Percentiles rank a stretch among this genome's conserved stretches.
phyloP scores from a whole-genome alignment of 2,888 invertebrate species.

The Harpagoxenus sublaevis region DNA sequence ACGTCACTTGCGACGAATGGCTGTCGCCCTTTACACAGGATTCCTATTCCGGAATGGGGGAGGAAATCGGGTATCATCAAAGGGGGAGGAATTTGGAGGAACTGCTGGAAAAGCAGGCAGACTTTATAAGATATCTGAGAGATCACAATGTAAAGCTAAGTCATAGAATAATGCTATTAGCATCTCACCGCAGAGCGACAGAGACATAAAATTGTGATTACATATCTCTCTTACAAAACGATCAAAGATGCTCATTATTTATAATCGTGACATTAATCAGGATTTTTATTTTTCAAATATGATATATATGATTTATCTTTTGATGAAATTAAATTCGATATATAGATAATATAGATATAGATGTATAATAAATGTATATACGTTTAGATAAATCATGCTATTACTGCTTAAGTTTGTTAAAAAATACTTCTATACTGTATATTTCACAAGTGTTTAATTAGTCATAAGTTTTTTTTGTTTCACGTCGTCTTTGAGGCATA shows the following conservation, averaged over 20 bases:
- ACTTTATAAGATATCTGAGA: constrained; percentile 90
- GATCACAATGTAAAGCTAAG: constrained; percentile 90
- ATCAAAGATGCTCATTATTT: neutral
- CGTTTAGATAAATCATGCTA: neutral
- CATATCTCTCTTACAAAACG: neutral
- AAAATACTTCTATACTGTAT: neutral
- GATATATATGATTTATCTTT: neutral
- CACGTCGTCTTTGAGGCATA: neutral
- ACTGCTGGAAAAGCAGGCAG: constrained; percentile 91
- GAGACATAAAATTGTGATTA: constrained; percentile 16
- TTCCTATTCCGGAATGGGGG: constrained; percentile 86
- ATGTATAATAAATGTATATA: neutral
- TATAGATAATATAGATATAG: neutral
- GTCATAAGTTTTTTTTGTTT: neutral
- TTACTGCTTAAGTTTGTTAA: neutral
- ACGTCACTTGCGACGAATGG: constrained; percentile 90
- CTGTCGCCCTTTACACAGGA: constrained; percentile 87
- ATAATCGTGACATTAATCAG: neutral
- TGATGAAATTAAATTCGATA: neutral
- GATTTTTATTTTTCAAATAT: neutral
- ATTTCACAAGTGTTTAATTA: neutral
- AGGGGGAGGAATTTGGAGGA: constrained; percentile 85
- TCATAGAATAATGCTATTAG: constrained; percentile 88
- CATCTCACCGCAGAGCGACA: constrained; percentile 72
- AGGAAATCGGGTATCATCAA: constrained; percentile 87